These are phyloP conservation scores for Andrena flavipes DNA, from an alignment of 2,888 invertebrate genomes.

Conservation along the genomic window DNA sequence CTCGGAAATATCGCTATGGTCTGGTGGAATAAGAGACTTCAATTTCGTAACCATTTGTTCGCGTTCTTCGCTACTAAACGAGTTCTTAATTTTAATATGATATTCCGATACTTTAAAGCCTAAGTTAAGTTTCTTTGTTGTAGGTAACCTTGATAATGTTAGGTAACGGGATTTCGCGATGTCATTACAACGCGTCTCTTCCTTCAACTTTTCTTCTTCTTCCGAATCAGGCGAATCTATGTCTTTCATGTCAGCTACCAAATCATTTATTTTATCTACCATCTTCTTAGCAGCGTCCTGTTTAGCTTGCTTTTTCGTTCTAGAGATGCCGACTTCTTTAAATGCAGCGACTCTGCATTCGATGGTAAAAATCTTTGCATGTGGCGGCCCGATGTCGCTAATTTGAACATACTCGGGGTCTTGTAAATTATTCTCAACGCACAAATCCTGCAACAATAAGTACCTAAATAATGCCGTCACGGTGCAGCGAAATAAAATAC, in stretches of 20 bases:
- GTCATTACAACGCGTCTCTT: conserved; percentile 23
- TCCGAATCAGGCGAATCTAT: neutral
- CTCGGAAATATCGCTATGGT: neutral
- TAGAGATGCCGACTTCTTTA: conserved; percentile 86
- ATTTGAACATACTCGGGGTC: conserved; percentile 86
- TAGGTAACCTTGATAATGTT: conserved; percentile 52
- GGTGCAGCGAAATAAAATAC: conserved; percentile 15
- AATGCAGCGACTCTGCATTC: conserved; percentile 86
- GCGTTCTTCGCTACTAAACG: conserved; percentile 58
- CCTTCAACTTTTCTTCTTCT: conserved; percentile 5
- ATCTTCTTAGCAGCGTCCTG: conserved; percentile 87
- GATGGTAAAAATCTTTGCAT: conserved; percentile 88
- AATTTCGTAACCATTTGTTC: conserved; percentile 61
- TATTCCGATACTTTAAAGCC: conserved; percentile 79
- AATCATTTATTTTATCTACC: conserved; percentile 74
- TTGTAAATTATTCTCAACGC: conserved; percentile 85
- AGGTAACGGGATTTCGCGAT: conserved; percentile 60
- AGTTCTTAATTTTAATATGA: conserved; percentile 70
- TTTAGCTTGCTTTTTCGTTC: conserved; percentile 89
- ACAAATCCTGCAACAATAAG: conserved; percentile 77
- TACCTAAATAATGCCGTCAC: conserved; percentile 26
- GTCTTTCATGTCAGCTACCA: conserved; percentile 57
- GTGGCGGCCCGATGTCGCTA: conserved; percentile 89
- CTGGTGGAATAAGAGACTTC: neutral
- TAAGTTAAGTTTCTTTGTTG: conserved; percentile 73